phyloP scores from a whole-genome alignment of 2,113 vertebrate genomes.

The Lophura nycthemera region DNA sequence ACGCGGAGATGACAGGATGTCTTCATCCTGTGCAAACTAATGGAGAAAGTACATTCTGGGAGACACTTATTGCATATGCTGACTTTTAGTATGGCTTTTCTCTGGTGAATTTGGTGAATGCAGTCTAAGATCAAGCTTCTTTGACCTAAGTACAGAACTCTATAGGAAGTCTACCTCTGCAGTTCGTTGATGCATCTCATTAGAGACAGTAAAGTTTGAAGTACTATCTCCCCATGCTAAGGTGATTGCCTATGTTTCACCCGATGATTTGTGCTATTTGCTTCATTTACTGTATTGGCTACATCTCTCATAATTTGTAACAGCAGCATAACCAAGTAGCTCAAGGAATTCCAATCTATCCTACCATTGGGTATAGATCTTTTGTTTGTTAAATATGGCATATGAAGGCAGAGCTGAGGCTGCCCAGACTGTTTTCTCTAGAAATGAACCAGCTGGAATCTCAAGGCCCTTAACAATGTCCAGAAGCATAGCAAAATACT shows the following conservation, averaged over 20 bases:
- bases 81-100: background rate
- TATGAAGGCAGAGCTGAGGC: background rate
- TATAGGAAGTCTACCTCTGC: background rate
- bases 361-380: background rate
- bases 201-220: background rate
- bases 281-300: background rate
- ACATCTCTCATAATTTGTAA: background rate
- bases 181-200: background rate
- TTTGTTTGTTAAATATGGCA: background rate
- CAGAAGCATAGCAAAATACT: background rate
- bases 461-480: background rate
- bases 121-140: background rate
- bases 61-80: background rate
- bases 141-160: background rate
- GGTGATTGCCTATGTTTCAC: background rate
- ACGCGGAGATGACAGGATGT: background rate
- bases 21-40: background rate
- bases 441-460: background rate
- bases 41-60: background rate
- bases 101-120: background rate
- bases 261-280: background rate
- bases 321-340: background rate
- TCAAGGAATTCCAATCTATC: background rate
- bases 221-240: background rate
- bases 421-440: background rate